Conservation (phyloP, 2,888 invertebrate genomes). For the Pseudoips prasinana region DNA sequence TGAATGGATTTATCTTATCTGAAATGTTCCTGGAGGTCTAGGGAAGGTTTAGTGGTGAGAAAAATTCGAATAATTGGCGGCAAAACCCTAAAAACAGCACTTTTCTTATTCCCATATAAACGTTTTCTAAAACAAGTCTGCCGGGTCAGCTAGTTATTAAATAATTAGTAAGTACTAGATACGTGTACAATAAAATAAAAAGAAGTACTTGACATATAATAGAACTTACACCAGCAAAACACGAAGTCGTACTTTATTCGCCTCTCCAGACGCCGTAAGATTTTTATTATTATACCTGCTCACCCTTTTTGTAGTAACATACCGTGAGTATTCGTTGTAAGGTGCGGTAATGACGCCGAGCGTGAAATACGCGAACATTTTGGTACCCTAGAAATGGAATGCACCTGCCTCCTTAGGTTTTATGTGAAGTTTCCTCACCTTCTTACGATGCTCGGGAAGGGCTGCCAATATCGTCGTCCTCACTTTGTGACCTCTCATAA, state of each 20-base stretch:
- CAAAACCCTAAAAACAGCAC: too few species aligned
- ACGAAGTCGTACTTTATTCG: slow-evolving; percentile 52
- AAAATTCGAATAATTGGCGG: too few species aligned
- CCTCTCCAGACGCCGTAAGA: slow-evolving; percentile 57
- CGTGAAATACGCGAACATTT: slow-evolving; percentile 78
- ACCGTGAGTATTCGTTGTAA: slow-evolving; percentile 55
- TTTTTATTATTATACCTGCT: slow-evolving; percentile 69
- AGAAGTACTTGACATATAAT: slow-evolving; percentile 33
- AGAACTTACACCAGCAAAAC: slow-evolving; percentile 44
- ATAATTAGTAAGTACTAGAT: too few species aligned
- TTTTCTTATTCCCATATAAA: too few species aligned
- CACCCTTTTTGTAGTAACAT: slow-evolving; percentile 66
- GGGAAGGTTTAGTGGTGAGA: too few species aligned
- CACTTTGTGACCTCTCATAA: slow-evolving; percentile 81
- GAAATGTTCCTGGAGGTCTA: too few species aligned
- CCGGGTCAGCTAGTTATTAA: too few species aligned
- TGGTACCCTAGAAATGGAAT: slow-evolving; percentile 76
- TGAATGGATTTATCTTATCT: too few species aligned
- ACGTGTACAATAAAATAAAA: too few species aligned
- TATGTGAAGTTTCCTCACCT: slow-evolving; percentile 80
- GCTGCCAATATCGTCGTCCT: slow-evolving; percentile 76
- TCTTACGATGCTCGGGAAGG: slow-evolving; percentile 69
- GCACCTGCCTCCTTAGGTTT: slow-evolving; percentile 81
- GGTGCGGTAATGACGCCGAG: slow-evolving; percentile 69
- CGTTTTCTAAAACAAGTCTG: too few species aligned